Percentiles rank a stretch among this genome's conserved stretches.
Evolutionary conservation across 2,888 invertebrate genomes (phyloP).

Genomic region (Scotopteryx bipunctaria): DNA sequence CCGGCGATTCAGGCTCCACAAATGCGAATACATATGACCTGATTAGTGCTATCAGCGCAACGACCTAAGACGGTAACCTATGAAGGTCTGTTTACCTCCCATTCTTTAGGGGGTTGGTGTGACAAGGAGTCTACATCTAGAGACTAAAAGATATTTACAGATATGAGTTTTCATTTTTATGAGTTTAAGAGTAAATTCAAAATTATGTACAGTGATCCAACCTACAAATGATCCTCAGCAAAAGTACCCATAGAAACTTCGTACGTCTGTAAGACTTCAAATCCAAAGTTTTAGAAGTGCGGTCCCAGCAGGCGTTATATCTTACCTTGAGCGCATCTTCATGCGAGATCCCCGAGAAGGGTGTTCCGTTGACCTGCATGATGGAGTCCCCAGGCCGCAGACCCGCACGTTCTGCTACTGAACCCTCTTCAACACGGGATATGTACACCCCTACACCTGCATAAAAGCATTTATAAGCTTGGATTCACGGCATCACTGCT

Average conservation of each 20-base stretch:
- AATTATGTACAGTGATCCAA: too few relatives aligned
- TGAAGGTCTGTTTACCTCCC: too few relatives aligned
- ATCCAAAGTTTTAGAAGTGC: neutral
- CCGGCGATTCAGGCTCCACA: neutral
- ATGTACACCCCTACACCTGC: constrained; percentile 95
- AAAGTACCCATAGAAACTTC: too few relatives aligned
- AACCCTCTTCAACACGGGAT: constrained; percentile 94
- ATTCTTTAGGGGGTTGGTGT: too few relatives aligned
- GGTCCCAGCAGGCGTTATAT: neutral
- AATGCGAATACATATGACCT: constrained; percentile 8
- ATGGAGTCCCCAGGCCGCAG: constrained; percentile 96
- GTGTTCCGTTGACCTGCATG: constrained; percentile 96
- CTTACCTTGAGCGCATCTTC: constrained; percentile 95
- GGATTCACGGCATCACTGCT: too few relatives aligned
- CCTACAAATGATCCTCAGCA: too few relatives aligned
- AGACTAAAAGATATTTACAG: too few relatives aligned
- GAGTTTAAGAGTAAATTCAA: too few relatives aligned
- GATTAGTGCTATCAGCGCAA: constrained; percentile 2
- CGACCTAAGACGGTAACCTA: neutral
- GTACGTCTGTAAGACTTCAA: neutral
- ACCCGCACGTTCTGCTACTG: constrained; percentile 94
- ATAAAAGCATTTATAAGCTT: constrained; percentile 49
- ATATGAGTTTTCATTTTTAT: too few relatives aligned
- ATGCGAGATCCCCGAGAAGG: constrained; percentile 95
- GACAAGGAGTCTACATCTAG: too few relatives aligned